Evolutionary conservation across 2,113 vertebrate genomes (phyloP), one percentile per base, ranked within the genome.

Genomic region (Emberiza fucata): DNA sequence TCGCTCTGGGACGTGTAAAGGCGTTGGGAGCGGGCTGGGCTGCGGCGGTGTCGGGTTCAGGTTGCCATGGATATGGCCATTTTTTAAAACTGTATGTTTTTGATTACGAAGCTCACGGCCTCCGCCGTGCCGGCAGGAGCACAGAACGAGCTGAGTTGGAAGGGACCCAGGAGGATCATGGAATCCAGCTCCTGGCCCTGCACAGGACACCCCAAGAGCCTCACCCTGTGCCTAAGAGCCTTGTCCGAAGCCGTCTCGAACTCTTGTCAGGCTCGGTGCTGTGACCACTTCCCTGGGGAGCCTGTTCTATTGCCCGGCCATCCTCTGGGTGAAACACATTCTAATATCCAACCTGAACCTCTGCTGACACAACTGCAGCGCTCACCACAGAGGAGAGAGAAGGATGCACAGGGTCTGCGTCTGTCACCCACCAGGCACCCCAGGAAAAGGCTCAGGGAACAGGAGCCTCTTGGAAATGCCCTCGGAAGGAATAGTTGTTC

Each of bases 11-110:
- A n/a, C 44, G 53, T 57, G 60, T 29, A 5, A 6, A 19, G 48
- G 37, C 17, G 56, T 12, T 31, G 16, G 63, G 25, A 53, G 13
- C 39, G 15, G 50, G 17, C 4, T 6, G 48, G 60, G 40, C 60
- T 64, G 12, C 48, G 15, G 33, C 33, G 29, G 70, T 25, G 87
- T 37, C 51, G 5, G 76, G 84, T 33, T 82, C 14, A 20, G 42
- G 93, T 82, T 82, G 95, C 71, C 66, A 53, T 82, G 87, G 86
- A 40, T 72, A 68, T 81, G 47, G 57, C 63, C 53, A 29, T 37
- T 81, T 60, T 42, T 21, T 25, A 9, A 64, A 66, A 61, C 31
- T 35, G 42, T 35, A 1, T 18, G 59, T 1, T 59, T 86, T 84
- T 50, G 40, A 42, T 51, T 75, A 20, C 9, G 24, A 33, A 31